These are phyloP conservation scores for Australoheros scitulus DNA, from an alignment of 2,113 vertebrate species.

Conservation along the genomic window DNA sequence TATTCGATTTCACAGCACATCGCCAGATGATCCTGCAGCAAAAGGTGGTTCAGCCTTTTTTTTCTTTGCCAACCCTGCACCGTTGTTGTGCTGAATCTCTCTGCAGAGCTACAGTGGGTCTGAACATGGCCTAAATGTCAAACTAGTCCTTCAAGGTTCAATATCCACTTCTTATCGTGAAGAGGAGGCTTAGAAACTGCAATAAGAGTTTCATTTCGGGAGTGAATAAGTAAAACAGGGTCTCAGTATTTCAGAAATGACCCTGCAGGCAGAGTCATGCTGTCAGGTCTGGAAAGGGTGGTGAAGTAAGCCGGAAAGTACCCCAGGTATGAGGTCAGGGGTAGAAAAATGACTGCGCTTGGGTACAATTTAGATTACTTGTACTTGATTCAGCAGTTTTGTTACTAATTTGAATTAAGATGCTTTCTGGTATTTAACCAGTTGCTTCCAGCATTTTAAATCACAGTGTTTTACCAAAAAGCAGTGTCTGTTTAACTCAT, in stretches of 20 bases:
- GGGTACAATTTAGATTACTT: not conserved
- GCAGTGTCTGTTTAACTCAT: not conserved
- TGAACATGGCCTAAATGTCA: not conserved
- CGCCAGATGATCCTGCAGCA: not conserved
- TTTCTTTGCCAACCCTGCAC: not conserved
- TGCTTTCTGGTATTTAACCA: not conserved
- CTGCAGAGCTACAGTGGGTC: not conserved
- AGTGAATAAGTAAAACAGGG: not conserved
- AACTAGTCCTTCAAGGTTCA: not conserved
- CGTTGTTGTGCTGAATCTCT: not conserved
- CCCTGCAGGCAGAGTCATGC: not conserved
- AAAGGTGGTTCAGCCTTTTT: not conserved
- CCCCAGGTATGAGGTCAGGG: not conserved
- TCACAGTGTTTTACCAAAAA: not conserved
- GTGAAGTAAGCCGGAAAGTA: not conserved
- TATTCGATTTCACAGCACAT: not conserved
- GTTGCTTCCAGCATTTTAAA: not conserved
- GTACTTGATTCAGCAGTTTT: not conserved
- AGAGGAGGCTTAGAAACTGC: not conserved
- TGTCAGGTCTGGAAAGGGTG: not conserved
- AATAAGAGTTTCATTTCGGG: not conserved
- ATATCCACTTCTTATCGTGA: not conserved
- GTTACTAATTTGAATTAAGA: not conserved
- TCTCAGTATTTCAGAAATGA: not conserved
- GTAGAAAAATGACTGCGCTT: not conserved